Base-by-base conservation (phyloP, 2,797 vertebrate genomes). In the Hoplostethus atlanticus region DNA sequence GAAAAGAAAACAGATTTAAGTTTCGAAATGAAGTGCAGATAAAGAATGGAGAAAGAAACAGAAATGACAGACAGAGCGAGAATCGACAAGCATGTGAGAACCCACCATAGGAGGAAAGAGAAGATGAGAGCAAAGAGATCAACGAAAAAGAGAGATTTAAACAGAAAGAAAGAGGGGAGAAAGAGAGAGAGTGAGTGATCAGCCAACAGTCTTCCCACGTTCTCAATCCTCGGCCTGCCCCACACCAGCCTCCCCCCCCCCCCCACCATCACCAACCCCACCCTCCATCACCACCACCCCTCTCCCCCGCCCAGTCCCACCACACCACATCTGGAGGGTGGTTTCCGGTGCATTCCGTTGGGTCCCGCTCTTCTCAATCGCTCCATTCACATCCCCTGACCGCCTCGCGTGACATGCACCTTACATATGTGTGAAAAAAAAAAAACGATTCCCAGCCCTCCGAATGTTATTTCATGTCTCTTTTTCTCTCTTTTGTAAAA, bases 281-380 rank as follows among this genome's bases (percentile, higher is more conserved):
- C 76, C 89, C 87, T 68, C 84, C 86, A 84, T 52, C 77, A 50
- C 75, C 76, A 83, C 89, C 89, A 21, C 21, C 21, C 84, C 76
- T 87, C 80, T 81, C 86, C 88, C 88, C 52, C 60, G 60, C 57
- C 69, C 81, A 79, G 84, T 88, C 84, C 73, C 73, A 82, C 81
- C 13, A 65, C 84, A 87, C 84, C 89, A 91, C 94, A 93, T 91
- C 94, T 92, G 94, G 91, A 92, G 71, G 82, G 91, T 67, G 62
- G 88, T 83, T 89, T 92, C 81, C 74, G 70, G 75, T 67, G 68
- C 79, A 89, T 92, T 92, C 87, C 69, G 0, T 57, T 6, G 79
- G 83, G 81, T 87, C 79, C 38, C 76, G 36, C 51, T 48, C 73
- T 47, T 25, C 64, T 80, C 77, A 93, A 88, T 90, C 36, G 59